phyloP scores from a whole-genome alignment of 1,140 invertebrate genomes.

The Hyphantria cunea region DNA sequence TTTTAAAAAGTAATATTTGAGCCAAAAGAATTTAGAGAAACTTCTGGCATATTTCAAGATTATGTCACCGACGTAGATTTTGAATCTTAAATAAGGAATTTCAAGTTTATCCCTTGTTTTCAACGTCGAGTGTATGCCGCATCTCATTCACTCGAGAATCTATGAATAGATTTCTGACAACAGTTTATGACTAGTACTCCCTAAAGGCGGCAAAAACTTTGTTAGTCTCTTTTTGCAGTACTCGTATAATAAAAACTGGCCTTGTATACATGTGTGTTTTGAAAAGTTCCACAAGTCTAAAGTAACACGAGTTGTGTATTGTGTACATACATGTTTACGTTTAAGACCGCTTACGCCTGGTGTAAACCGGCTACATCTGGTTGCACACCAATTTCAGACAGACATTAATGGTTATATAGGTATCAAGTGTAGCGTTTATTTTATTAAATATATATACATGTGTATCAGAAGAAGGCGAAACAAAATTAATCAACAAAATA shows the following conservation, averaged over 20 bases:
- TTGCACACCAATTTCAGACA: no score
- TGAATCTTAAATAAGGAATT: neutral
- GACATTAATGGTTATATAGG: no score
- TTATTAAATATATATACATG: no score
- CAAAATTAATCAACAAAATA: no score
- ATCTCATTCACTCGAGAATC: conserved; percentile 31
- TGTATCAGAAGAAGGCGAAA: no score
- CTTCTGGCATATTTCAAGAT: conserved; percentile 14
- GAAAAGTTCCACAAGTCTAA: conserved; percentile 6
- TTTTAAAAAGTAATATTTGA: conserved; percentile 16
- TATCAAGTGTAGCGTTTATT: no score
- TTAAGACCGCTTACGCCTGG: no score
- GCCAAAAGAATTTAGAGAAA: conserved; percentile 17
- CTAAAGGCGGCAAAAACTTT: conserved; percentile 9
- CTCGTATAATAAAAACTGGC: conserved; percentile 15
- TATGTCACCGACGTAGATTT: neutral
- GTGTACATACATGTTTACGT: no score
- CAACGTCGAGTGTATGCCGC: conserved; percentile 22
- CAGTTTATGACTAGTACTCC: conserved; percentile 5
- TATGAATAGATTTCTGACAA: conserved; percentile 15
- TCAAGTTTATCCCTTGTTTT: conserved; percentile 2
- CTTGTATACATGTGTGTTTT: neutral
- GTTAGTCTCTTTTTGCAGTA: conserved; percentile 11
- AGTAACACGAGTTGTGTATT: no score
- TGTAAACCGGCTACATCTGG: no score